Evolutionary conservation across 2,888 invertebrate genomes (phyloP), one percentile per base, ranked within the genome.

Genomic region (Aradus depressus): DNA sequence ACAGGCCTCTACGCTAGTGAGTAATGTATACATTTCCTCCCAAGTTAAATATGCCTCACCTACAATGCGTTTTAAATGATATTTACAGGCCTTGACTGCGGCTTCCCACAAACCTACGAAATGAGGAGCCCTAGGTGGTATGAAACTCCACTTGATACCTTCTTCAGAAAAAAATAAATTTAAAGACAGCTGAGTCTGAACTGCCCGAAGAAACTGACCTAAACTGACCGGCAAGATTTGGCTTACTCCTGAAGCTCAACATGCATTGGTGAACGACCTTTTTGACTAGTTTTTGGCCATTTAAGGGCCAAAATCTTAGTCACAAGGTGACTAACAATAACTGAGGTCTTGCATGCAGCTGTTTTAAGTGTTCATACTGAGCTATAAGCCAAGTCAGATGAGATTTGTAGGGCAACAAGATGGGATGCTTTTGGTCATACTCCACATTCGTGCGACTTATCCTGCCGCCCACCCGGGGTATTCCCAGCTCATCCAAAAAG

Each of bases 301-400:
- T 22, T 10, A 60, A 41, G 6, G 55, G 56, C 62, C 62, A 62
- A 47, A 52, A 61, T 3, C 28, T 31, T 21, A 55, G 43, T 2
- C 60, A 55, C 14, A 61, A 23, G 12, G 51, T 34, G 6, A 59
- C 45, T 3, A 62, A 35, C 3, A 58, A 44, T 4, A 52, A 18
- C 45, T 61, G 59, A 12, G 60, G 52, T 5, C 59, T 56, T 5
- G 56, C 55, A 35, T 56, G 58, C 8, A 55, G 21, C 14, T 34
- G 6, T 3, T 22, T 35, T 6, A 21, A 18, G 41, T 62, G 59
- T 10, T 51, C 25, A 10, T 38, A 12, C 18, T 26, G 12, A 10
- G 28, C 23, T 1, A 59, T 18, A 28, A 52, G 18, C 2, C 18
- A 8, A 4, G 37, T 10, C 19, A 31, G 4, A 35, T 31, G n/a